Percentiles rank a stretch among this genome's conserved stretches.
Conservation (phyloP, 2,113 vertebrate genomes). For the Caretta caretta region DNA sequence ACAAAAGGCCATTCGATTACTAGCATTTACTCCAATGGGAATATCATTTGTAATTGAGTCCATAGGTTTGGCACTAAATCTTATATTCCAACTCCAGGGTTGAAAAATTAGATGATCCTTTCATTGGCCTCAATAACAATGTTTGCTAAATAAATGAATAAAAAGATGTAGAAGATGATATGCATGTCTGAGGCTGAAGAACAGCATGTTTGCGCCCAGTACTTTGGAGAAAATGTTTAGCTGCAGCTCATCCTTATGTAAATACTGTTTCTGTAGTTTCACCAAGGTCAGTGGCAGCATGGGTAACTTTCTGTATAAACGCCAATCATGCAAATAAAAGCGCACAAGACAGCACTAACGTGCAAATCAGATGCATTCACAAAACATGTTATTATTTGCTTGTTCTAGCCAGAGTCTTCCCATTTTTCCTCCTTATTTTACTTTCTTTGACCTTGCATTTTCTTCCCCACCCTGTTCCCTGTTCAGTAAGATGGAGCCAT, state of each 20-base stretch:
- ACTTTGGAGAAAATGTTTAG: neutral
- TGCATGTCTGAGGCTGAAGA: neutral
- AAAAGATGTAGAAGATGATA: neutral
- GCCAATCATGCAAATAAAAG: neutral
- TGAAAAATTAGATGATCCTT: neutral
- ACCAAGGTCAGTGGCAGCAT: neutral
- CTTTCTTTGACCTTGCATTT: neutral
- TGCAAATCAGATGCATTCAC: neutral
- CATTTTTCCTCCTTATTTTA: neutral
- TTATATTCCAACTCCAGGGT: neutral
- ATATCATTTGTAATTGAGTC: neutral
- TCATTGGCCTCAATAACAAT: neutral
- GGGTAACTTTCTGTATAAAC: neutral
- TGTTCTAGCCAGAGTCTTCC: neutral
- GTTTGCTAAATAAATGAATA: neutral
- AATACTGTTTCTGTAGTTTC: neutral
- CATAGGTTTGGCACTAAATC: neutral
- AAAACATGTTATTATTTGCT: neutral
- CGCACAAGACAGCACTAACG: neutral
- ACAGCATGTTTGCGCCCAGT: neutral
- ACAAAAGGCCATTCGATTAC: neutral
- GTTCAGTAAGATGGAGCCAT: neutral
- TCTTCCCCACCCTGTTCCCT: neutral
- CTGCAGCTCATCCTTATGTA: constrained; percentile 5
- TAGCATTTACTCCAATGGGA: neutral